These are phyloP conservation scores for Sparidentex hasta DNA, from an alignment of 2,797 vertebrate genomes.

Conservation along the genomic window DNA sequence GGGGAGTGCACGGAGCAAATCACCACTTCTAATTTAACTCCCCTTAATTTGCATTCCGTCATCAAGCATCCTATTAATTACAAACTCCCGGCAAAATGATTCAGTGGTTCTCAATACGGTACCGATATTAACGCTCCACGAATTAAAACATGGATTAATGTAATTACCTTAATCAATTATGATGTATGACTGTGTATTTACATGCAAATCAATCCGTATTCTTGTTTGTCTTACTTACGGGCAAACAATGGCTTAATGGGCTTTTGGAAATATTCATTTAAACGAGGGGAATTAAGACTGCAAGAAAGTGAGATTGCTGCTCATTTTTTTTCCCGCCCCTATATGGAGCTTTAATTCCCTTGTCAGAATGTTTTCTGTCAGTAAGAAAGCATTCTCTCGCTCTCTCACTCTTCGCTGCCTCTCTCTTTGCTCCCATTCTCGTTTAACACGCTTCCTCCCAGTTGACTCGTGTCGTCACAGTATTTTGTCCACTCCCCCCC, in stretches of 20 bases:
- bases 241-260: neutral
- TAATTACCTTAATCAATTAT: conserved; percentile 42
- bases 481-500: conserved; percentile 25
- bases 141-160: conserved; percentile 35
- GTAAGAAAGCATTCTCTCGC: neutral
- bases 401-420: neutral
- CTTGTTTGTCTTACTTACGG: conserved; percentile 2
- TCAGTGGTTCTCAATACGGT: conserved; percentile 67
- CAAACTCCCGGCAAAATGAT: conserved; percentile 56
- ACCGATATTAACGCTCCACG: conserved; percentile 45
- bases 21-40: conserved; percentile 69
- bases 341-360: neutral
- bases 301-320: neutral
- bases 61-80: conserved; percentile 71
- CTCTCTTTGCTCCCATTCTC: neutral
- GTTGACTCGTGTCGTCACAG: conserved; percentile 25
- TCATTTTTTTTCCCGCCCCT: neutral
- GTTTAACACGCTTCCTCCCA: conserved; percentile 14
- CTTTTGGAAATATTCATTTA: neutral
- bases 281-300: neutral
- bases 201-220: neutral
- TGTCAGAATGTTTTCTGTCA: neutral
- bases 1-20: conserved; percentile 54
- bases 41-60: conserved; percentile 52
- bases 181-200: conserved; percentile 12